Percentiles rank a stretch among this genome's conserved stretches.
Conservation (phyloP, 2,113 vertebrate genomes). For the Eulemur macaco region DNA sequence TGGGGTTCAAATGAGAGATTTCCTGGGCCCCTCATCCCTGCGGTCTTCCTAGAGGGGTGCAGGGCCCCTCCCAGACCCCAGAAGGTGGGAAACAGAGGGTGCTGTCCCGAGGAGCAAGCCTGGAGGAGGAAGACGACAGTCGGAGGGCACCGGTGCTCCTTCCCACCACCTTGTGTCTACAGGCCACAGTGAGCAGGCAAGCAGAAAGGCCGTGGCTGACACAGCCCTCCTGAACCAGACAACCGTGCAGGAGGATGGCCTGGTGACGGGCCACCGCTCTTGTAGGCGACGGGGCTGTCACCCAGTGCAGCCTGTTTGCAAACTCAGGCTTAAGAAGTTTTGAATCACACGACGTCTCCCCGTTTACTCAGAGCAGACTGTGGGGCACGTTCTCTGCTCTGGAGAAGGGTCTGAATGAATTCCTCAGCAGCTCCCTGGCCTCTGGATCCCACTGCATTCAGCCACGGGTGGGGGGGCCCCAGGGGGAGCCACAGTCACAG, state of each 20-base stretch:
- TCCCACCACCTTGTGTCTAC: not conserved
- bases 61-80: not conserved
- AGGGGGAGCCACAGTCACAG: no score
- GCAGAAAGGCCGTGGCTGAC: not conserved
- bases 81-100: not conserved
- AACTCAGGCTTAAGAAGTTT: not conserved
- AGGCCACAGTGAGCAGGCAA: not conserved
- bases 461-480: fast-evolving
- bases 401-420: not conserved
- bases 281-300: no score
- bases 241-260: no score
- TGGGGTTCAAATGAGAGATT: no score
- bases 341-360: not conserved
- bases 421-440: no score
- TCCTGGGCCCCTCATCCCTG: fast-evolving
- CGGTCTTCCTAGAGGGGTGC: not conserved
- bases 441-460: not conserved
- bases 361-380: not conserved
- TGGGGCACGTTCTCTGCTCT: not conserved
- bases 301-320: not conserved
- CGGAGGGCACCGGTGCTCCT: fast-evolving
- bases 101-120: not conserved
- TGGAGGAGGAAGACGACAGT: fast-evolving
- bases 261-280: not conserved
- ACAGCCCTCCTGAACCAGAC: not conserved